Evolutionary conservation across 2,888 invertebrate genomes (phyloP).

Genomic region (Papilio gigon): DNA sequence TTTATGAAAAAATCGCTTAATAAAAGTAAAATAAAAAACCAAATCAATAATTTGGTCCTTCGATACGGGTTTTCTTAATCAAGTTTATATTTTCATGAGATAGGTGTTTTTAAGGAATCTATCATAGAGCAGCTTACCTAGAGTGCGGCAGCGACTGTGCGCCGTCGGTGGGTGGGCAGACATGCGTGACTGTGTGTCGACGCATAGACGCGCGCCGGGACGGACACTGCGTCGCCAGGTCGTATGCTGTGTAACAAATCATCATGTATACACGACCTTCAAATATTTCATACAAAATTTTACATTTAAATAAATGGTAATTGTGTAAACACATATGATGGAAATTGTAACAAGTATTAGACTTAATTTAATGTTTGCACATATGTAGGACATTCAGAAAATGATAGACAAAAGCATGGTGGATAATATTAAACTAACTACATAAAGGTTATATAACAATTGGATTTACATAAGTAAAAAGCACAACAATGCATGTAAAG

Average conservation of each 20-base stretch:
- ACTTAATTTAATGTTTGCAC: not conserved
- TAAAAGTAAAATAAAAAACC: not conserved
- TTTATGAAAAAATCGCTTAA: not conserved
- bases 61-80: not conserved
- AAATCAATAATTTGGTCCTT: not conserved
- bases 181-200: constrained; percentile 86
- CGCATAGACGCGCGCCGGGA: constrained; percentile 86
- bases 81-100: not conserved
- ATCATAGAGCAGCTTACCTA: constrained; percentile 62
- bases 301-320: not conserved
- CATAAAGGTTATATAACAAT: not conserved
- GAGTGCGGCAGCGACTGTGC: constrained; percentile 88
- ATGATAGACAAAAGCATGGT: not conserved
- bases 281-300: not conserved
- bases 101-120: not conserved
- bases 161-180: constrained; percentile 76
- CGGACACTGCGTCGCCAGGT: constrained; percentile 91
- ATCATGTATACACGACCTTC: constrained; percentile 11
- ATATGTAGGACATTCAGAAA: not conserved
- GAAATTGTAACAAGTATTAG: not conserved
- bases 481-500: not conserved
- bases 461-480: not conserved
- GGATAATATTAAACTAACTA: not conserved
- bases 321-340: not conserved
- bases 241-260: constrained; percentile 84